Evolutionary conservation across 2,797 vertebrate genomes (phyloP), one percentile per base, ranked within the genome.

Genomic region (Sebastes trivittatus): DNA sequence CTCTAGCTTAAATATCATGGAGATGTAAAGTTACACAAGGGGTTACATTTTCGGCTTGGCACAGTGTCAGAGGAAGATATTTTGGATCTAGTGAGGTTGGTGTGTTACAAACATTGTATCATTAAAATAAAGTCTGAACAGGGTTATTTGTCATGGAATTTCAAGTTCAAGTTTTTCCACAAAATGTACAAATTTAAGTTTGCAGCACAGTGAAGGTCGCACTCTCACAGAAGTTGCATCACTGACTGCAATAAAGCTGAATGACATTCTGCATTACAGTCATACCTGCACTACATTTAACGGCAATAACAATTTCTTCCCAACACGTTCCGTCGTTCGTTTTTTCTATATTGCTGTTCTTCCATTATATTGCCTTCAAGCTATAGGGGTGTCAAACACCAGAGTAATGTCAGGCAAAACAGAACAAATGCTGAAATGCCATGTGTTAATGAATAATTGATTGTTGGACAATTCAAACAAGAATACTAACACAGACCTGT

Each of bases 21-120:
- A 63, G 16, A 89, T 88, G 83, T 82, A 78, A 82, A 83, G 79
- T 85, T 88, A 52, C 68, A 84, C 71, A 88, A 84, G 32, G 25
- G 69, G 22, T 54, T 67, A 55, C 11, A 69, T 85, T 83, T 82
- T 62, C 1, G 0, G 23, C 46, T 72, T 60, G 64, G 66, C 69
- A 75, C 16, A 22, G 34, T 54, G 22, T 82, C 79, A 78, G 66
- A 58, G 16, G 16, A 61, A 38, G 52, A 64, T 75, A 71, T 73
- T 74, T 78, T 63, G 30, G 30, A 54, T 54, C 2, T 6, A 42
- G 64, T 54, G 52, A 71, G 36, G 22, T 38, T 58, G 8, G 11
- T 11, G 9, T 36, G 52, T 58, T 66, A 25, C 9, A 74, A 72
- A 56, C 2, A 32, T 30, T 36, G 9, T 22, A 9, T 23, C 5